These are phyloP conservation scores for Thumatha senex DNA, from an alignment of 2,888 invertebrate species.

Conservation along the genomic window DNA sequence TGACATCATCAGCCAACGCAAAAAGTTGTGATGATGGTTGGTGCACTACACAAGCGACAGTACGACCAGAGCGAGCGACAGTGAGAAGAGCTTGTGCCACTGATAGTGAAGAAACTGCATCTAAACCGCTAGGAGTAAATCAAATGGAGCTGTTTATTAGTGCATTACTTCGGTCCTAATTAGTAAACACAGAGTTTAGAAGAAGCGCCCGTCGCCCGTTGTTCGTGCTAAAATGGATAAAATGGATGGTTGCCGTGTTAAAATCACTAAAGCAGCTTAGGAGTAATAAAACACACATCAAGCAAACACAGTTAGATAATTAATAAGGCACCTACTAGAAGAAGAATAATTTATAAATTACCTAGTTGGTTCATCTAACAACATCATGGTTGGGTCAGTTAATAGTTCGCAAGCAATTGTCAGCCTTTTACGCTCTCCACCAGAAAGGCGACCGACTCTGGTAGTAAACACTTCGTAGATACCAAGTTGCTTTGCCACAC, in stretches of 20 bases:
- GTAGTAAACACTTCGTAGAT: slow-evolving; percentile 88
- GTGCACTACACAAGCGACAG: slow-evolving; percentile 90
- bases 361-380: slow-evolving; percentile 98
- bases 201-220: too few relatives aligned
- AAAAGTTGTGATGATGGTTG: slow-evolving; percentile 91
- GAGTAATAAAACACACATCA: too few relatives aligned
- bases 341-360: slow-evolving; percentile 55
- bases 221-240: too few relatives aligned
- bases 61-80: slow-evolving; percentile 86
- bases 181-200: too few relatives aligned
- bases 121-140: slow-evolving; percentile 75
- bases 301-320: too few relatives aligned
- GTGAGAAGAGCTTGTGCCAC: slow-evolving; percentile 84
- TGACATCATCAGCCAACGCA: slow-evolving; percentile 88
- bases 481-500: slow-evolving; percentile 90
- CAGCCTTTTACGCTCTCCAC: slow-evolving; percentile 95
- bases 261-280: too few relatives aligned
- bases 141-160: too few relatives aligned
- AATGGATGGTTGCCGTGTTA: too few relatives aligned
- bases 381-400: slow-evolving; percentile 95
- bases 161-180: too few relatives aligned
- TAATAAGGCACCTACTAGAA: too few relatives aligned
- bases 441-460: slow-evolving; percentile 89
- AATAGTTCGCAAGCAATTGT: slow-evolving; percentile 95
- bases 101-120: slow-evolving; percentile 87